phyloP scores from a whole-genome alignment of 2,888 invertebrate species.

The Callimorpha dominula region DNA sequence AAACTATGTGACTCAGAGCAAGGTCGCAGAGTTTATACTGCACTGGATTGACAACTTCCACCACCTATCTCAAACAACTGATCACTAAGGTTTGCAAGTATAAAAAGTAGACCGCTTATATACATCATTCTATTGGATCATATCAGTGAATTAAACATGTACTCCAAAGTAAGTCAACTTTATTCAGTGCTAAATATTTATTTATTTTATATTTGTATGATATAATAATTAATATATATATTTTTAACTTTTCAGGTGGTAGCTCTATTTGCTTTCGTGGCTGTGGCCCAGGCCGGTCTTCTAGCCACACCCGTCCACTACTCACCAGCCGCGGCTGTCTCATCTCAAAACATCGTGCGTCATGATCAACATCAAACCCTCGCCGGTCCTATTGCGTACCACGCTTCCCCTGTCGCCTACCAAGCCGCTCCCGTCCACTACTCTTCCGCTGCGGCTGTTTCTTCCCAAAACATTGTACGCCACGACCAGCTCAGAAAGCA shows the following conservation, averaged over 20 bases:
- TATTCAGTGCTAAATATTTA: no score
- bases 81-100: not conserved
- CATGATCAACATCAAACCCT: slow-evolving; percentile 53
- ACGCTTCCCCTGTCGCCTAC: slow-evolving; percentile 50
- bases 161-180: slow-evolving; percentile 4
- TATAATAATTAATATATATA: not conserved
- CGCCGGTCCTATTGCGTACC: slow-evolving; percentile 43
- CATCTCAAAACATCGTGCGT: slow-evolving; percentile 66
- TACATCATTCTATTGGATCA: not conserved
- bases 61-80: not conserved
- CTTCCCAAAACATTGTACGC: not conserved
- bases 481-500: not conserved
- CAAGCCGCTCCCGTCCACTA: slow-evolving; percentile 7
- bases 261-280: slow-evolving; percentile 59
- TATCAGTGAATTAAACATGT: slow-evolving; percentile 14
- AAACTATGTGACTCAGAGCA: not conserved
- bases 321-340: slow-evolving; percentile 53
- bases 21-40: not conserved
- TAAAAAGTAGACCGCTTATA: not conserved
- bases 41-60: not conserved
- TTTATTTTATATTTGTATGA: no score
- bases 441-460: slow-evolving; percentile 1
- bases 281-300: slow-evolving; percentile 59
- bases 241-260: slow-evolving; percentile 41
- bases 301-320: slow-evolving; percentile 64